Conservation (phyloP, 2,888 invertebrate genomes). For the Parnassius glacialis region DNA sequence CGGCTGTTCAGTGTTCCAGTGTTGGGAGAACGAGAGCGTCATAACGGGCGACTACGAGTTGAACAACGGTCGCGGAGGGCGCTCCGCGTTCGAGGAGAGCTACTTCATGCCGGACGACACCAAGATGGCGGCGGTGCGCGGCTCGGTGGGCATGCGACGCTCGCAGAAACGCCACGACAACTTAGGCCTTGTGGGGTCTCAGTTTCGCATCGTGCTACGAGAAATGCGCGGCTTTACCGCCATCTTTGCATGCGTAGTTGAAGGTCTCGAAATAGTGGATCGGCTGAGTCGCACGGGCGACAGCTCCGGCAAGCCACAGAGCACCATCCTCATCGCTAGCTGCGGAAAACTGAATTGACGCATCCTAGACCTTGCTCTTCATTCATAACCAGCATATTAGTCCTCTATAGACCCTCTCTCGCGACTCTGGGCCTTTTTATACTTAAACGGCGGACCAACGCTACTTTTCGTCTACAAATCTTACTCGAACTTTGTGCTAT, state of each 20-base stretch:
- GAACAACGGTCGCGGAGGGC: slow-evolving; percentile 90
- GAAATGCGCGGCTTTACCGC: slow-evolving; percentile 92
- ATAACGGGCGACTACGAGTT: slow-evolving; percentile 90
- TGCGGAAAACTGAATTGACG: slow-evolving; percentile 52
- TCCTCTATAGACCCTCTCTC: not conserved
- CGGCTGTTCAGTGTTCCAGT: slow-evolving; percentile 90
- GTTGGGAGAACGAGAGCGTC: slow-evolving; percentile 91
- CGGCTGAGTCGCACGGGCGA: slow-evolving; percentile 89
- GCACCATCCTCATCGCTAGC: slow-evolving; percentile 86
- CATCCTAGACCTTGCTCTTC: not conserved
- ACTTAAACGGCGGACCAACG: slow-evolving; percentile 43
- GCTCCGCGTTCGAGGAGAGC: slow-evolving; percentile 87
- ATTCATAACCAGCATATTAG: not conserved
- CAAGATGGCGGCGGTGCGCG: slow-evolving; percentile 86
- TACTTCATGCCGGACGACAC: slow-evolving; percentile 92
- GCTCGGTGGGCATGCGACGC: slow-evolving; percentile 90
- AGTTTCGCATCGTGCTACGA: slow-evolving; percentile 89
- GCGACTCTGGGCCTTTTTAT: not conserved
- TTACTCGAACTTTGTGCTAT: slow-evolving; percentile 1
- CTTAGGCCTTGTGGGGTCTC: slow-evolving; percentile 90
- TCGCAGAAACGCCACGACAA: slow-evolving; percentile 90
- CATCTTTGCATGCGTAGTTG: slow-evolving; percentile 90
- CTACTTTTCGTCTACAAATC: not conserved
- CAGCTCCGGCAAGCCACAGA: slow-evolving; percentile 88
- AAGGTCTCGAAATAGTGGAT: slow-evolving; percentile 89